Evolutionary conservation across 64 coral and sea anemone species (phyloP).

Genomic region (Orbicella faveolata): DNA sequence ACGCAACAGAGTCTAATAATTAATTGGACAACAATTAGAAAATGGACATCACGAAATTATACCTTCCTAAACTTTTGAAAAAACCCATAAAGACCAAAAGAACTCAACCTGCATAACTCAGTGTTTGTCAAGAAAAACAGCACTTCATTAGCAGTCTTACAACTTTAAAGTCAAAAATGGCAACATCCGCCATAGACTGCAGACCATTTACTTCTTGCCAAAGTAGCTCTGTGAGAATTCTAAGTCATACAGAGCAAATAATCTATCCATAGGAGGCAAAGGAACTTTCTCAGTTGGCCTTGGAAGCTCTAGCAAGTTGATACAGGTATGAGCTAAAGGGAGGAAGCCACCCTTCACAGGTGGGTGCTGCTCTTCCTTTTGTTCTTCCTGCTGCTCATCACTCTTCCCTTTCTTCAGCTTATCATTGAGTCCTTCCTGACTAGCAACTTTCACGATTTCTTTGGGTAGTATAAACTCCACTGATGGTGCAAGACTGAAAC

Average conservation of each 20-base stretch:
- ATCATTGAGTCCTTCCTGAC: neutral
- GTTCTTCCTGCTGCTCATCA: neutral
- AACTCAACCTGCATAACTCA: no score
- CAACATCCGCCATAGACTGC: neutral
- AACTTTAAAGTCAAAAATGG: no score
- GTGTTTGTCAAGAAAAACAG: no score
- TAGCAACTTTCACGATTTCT: conserved; percentile 33
- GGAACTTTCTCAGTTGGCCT: conserved; percentile 35
- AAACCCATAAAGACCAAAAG: no score
- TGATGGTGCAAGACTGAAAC: no score
- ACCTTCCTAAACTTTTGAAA: conserved; percentile 10
- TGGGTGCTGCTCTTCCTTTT: neutral
- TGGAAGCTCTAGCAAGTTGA: conserved; percentile 50
- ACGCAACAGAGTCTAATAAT: no score
- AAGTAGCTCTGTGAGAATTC: conserved; percentile 57
- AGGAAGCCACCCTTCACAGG: neutral
- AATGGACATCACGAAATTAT: no score
- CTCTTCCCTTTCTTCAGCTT: neutral
- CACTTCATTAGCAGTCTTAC: no score
- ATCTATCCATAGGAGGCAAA: conserved; percentile 42
- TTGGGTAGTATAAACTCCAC: neutral
- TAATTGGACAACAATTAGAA: no score
- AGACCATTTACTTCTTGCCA: conserved; percentile 39
- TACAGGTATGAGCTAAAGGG: neutral
- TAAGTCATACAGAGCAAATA: conserved; percentile 59